Evolutionary conservation across 1,140 invertebrate species (phyloP).

Genomic region (Meteorus sp.): DNA sequence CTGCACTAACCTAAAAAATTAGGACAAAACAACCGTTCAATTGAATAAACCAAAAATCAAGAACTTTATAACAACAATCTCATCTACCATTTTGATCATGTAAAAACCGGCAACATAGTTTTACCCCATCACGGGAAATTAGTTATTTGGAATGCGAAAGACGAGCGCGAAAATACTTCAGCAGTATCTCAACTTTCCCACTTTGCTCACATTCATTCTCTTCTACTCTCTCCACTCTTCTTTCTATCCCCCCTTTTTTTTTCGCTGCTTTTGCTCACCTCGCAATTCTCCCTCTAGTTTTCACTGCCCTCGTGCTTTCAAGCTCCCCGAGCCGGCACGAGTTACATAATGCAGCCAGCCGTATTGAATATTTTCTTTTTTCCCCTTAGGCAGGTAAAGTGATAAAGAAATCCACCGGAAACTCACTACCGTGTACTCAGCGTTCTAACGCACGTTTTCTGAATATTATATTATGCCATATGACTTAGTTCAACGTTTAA

Average conservation of each 20-base stretch:
- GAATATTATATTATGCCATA: constrained; percentile 33
- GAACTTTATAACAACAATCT: background rate
- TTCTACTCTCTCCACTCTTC: background rate
- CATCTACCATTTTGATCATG: constrained; percentile 2
- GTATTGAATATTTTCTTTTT: constrained; percentile 44
- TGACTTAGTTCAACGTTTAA: background rate
- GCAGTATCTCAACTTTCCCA: constrained; percentile 35
- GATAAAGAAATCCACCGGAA: constrained; percentile 44
- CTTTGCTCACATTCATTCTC: constrained; percentile 23
- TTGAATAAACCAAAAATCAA: background rate
- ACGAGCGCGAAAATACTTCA: constrained; percentile 27
- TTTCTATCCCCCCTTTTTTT: constrained; percentile 16
- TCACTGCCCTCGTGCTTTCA: constrained; percentile 35
- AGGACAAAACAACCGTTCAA: too few relatives aligned
- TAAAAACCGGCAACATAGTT: too few relatives aligned
- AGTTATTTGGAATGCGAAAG: constrained; percentile 27
- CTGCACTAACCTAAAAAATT: too few relatives aligned
- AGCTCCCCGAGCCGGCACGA: constrained; percentile 31
- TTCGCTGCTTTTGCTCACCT: constrained; percentile 7
- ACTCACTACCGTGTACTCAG: background rate
- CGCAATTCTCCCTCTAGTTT: background rate
- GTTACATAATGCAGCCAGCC: constrained; percentile 48
- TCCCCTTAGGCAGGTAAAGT: constrained; percentile 34
- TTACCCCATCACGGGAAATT: background rate
- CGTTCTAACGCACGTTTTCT: constrained; percentile 6